Evolutionary conservation across 2,113 vertebrate genomes (phyloP).

Genomic region (Actenoides hombroni): DNA sequence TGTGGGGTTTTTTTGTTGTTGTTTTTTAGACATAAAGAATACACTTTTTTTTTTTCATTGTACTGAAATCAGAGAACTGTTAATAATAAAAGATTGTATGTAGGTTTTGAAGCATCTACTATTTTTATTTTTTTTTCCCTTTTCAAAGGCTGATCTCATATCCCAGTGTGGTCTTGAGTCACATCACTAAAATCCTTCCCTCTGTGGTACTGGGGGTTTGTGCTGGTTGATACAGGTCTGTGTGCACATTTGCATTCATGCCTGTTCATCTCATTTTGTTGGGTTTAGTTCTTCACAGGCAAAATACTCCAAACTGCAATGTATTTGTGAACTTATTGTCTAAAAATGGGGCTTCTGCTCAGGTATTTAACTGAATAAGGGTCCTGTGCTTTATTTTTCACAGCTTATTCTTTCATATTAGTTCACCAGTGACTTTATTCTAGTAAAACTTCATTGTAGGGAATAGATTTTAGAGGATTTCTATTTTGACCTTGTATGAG

Average conservation of each 20-base stretch:
- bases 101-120: background rate
- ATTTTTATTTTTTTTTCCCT: background rate
- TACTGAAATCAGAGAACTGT: background rate
- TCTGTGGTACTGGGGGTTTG: no score
- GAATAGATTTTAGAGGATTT: background rate
- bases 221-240: background rate
- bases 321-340: background rate
- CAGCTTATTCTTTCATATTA: background rate
- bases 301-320: background rate
- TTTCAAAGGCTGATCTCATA: rapidly evolving
- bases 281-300: background rate
- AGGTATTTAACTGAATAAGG: background rate
- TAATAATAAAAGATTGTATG: background rate
- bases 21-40: background rate
- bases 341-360: background rate
- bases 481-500: background rate
- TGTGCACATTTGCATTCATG: rapidly evolving
- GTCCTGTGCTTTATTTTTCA: background rate
- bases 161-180: background rate
- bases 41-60: background rate
- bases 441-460: background rate
- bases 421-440: background rate
- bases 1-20: background rate
- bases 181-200: background rate
- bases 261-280: rapidly evolving